Percentiles rank a stretch among this genome's conserved stretches.
Conservation (phyloP, 1,140 invertebrate genomes). For the Eueides isabella region DNA sequence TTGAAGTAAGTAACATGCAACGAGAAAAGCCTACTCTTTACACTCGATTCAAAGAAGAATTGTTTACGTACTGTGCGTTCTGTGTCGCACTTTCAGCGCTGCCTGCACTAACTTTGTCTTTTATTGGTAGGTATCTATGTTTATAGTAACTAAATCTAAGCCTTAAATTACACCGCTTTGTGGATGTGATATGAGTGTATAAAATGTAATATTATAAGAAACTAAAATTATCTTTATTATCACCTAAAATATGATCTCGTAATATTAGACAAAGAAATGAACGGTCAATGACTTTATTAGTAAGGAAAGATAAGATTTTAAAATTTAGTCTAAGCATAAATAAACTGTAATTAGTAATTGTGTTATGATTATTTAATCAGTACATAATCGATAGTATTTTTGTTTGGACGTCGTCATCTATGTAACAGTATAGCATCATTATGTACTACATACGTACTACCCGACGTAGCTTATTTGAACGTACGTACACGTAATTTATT, state of each 20-base stretch:
- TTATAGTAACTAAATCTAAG: background rate
- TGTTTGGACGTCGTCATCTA: too few relatives aligned
- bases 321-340: background rate
- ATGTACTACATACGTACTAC: too few relatives aligned
- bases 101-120: constrained; percentile 68
- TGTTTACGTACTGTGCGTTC: constrained; percentile 72
- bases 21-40: constrained; percentile 40
- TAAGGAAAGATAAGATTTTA: background rate
- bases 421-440: too few relatives aligned
- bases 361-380: background rate
- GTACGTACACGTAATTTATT: too few relatives aligned
- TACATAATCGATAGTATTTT: too few relatives aligned
- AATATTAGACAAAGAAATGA: background rate
- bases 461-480: too few relatives aligned
- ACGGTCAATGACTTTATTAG: background rate
- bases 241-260: background rate
- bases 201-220: background rate
- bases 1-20: constrained; percentile 25
- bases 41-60: constrained; percentile 53
- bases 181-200: background rate
- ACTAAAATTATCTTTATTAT: background rate
- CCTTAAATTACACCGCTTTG: background rate
- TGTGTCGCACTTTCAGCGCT: constrained; percentile 67
- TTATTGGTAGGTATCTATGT: constrained; percentile 65
- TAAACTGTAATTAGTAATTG: background rate